These are phyloP conservation scores for Volucella inanis DNA, from an alignment of 2,888 invertebrate species.

Conservation along the genomic window DNA sequence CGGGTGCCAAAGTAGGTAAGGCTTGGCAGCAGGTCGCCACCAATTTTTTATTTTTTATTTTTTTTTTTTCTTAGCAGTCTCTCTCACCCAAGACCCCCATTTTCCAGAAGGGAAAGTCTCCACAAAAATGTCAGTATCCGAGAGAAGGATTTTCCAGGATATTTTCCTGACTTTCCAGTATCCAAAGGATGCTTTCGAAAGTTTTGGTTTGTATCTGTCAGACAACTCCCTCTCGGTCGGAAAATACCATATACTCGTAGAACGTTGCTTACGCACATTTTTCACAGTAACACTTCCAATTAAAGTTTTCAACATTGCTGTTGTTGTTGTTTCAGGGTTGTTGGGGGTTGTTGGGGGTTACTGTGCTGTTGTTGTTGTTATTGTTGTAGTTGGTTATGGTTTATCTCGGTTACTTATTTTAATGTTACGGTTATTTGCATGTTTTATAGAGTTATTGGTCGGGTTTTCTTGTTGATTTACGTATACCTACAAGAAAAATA, in stretches of 20 bases:
- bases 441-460: conserved; percentile 61
- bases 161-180: conserved; percentile 9
- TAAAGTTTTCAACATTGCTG: conserved; percentile 24
- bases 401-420: conserved; percentile 30
- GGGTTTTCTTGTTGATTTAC: conserved; percentile 42
- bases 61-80: conserved; percentile 2
- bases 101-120: conserved; percentile 66
- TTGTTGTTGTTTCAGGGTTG: conserved; percentile 16
- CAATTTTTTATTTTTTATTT: conserved; percentile 2
- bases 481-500: conserved; percentile 1
- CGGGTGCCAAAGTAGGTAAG: conserved; percentile 71
- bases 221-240: conserved; percentile 60
- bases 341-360: conserved; percentile 1
- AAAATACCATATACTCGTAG: not conserved
- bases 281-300: conserved; percentile 63
- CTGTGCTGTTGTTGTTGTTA: conserved; percentile 7
- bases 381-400: conserved; percentile 29
- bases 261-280: conserved; percentile 54
- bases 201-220: conserved; percentile 52
- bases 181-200: conserved; percentile 51
- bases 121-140: conserved; percentile 43
- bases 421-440: conserved; percentile 55
- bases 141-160: conserved; percentile 37
- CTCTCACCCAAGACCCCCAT: conserved; percentile 16
- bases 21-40: conserved; percentile 64